Evolutionary conservation across 2,888 invertebrate genomes (phyloP), one percentile per base, ranked within the genome.

Genomic region (Dorcus hopei): DNA sequence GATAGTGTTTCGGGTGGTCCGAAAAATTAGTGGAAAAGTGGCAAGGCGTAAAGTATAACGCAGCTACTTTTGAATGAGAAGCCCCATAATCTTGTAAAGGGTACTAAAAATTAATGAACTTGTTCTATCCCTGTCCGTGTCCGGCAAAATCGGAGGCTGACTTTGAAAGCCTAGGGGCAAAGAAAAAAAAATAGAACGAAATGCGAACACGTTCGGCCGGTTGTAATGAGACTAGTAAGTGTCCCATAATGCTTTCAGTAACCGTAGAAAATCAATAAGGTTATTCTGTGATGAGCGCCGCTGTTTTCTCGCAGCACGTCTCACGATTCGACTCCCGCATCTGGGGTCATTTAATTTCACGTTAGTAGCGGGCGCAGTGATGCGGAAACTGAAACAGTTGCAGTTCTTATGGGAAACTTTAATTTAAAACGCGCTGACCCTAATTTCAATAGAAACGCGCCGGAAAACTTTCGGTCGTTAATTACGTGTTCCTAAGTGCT

Each of bases 341-440:
- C 62, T 60, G 58, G 42, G 59, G 57, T 61, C 58, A 50, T 59
- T 63, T 63, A 63, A 63, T 63, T 58, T 58, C 61, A 52, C 58
- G 61, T 63, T 61, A 63, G 61, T 42, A 51, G 49, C 23, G n/a
- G 49, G 33, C 49, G 38, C 19, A 49, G 9, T 11, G 16, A 45
- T 45, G n/a, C 42, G 42, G 42, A 42, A 11, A 45, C 45, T 45
- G n/a, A 45, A 45, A 45, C 9, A 45, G 45, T 45, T 23, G 45
- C 16, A 45, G 16, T 45, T 45, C 45, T 11, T 11, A 45, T 9
- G 45, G 14, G 9, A 45, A 45, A 42, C 11, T 42, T 33, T 33
- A 11, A 45, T 45, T 45, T 45, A 9, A 45, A 11, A 9, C 23
- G 19, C 23, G 19, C 45, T 42, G 45, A 45, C 14, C 14, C 23